Evolutionary conservation across 1,140 invertebrate species (phyloP).

Genomic region (Aleiodes sp.): DNA sequence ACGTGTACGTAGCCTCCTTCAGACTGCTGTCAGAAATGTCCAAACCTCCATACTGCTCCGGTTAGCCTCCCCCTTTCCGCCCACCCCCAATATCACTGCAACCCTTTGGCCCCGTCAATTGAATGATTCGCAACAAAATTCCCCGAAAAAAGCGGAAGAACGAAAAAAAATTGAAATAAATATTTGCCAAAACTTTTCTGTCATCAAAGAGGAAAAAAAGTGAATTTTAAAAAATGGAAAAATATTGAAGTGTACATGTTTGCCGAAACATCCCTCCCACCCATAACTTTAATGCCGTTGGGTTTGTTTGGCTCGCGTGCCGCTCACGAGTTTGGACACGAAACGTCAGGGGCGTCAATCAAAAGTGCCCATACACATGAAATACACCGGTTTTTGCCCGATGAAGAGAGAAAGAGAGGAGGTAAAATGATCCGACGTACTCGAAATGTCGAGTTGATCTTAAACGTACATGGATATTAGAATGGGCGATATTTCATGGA

Average conservation of each 20-base stretch:
- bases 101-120: not conserved
- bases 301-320: constrained; percentile 61
- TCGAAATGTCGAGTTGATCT: constrained; percentile 17
- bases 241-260: not conserved
- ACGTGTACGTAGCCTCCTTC: constrained; percentile 47
- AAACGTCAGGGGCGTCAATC: constrained; percentile 33
- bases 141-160: no score
- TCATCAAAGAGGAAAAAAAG: not conserved
- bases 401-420: not conserved
- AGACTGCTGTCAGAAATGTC: constrained; percentile 52
- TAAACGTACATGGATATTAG: constrained; percentile 12
- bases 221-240: not conserved
- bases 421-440: constrained; percentile 16
- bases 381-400: not conserved
- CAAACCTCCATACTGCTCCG: not conserved
- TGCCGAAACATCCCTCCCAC: not conserved
- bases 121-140: not conserved
- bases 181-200: not conserved
- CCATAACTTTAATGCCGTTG: constrained; percentile 23
- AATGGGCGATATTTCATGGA: not conserved
- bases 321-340: constrained; percentile 32
- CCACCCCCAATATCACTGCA: not conserved
- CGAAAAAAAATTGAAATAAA: not conserved
- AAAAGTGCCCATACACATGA: constrained; percentile 12
- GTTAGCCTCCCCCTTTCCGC: constrained; percentile 32